Evolutionary conservation across 2,888 invertebrate species (phyloP), one percentile per base, ranked within the genome.

Genomic region (Drosophila algonquin): DNA sequence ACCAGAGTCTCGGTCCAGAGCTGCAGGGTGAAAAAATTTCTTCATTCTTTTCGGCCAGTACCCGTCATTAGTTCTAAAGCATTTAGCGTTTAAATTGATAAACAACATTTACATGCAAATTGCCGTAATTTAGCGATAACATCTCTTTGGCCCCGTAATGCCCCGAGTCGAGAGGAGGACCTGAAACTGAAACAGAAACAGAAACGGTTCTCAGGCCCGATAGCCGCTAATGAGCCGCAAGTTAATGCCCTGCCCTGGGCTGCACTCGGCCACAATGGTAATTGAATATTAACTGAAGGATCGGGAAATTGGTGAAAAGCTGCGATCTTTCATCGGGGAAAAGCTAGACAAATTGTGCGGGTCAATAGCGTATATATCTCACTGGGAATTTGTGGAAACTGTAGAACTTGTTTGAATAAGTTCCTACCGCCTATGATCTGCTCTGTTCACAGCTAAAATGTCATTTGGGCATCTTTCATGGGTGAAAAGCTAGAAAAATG

Each of bases 51-150:
- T 80, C 64, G 67, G 75, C 68, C 80, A 70, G 75, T 57, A 75
- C 83, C 80, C 79, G 77, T 86, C 88, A 88, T 86, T 86, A 86
- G 81, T 80, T 80, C 80, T 74, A 80, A 79, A 60, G 80, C 86
- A 86, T 88, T 86, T 86, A 87, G 80, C 86, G 82, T 75, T 85
- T 79, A 87, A 87, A 87, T 85, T 85, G 88, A 86, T 88, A 79
- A 86, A 79, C 79, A 86, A 86, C 87, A 81, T 83, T 81, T 79
- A 88, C 80, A 86, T 88, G 88, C 80, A 86, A 86, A 86, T 86
- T 88, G 81, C 76, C 84, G 84, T 81, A 71, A 83, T 86, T 86
- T 86, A 73, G 61, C 57, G 87, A 83, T 87, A 88, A 77, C 73
- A 81, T 80, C 80, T 68, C 53, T 52, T 54, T 53, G 63, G 73